These are phyloP conservation scores for Aspiorhynchus laticeps DNA, from an alignment of 2,113 vertebrate genomes.

Conservation along the genomic window DNA sequence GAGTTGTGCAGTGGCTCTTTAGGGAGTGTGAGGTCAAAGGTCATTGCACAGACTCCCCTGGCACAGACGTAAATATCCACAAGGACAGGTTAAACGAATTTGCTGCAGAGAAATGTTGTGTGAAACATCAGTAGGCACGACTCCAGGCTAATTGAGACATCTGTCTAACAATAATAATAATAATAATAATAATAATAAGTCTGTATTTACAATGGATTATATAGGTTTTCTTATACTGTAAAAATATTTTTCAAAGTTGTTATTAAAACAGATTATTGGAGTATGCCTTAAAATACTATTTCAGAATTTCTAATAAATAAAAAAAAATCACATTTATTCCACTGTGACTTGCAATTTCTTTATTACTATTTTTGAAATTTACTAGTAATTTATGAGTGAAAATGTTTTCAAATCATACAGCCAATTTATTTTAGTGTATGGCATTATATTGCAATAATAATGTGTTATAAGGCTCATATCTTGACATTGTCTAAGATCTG, in stretches of 20 bases:
- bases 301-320: background rate
- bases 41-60: conserved; percentile 68
- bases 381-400: background rate
- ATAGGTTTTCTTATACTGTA: background rate
- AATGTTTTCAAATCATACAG: background rate
- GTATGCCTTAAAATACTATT: background rate
- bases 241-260: background rate
- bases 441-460: background rate
- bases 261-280: background rate
- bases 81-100: conserved; percentile 61
- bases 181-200: background rate
- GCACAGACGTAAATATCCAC: conserved; percentile 69
- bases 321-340: background rate
- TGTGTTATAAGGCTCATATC: background rate
- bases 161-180: background rate
- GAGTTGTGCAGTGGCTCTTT: conserved; percentile 76
- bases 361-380: background rate
- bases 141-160: background rate
- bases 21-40: conserved; percentile 69
- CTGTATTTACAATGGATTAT: background rate
- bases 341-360: background rate
- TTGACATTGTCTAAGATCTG: background rate
- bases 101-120: conserved; percentile 54
- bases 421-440: background rate
- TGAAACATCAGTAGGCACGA: conserved; percentile 51